phyloP scores from a whole-genome alignment of 1,140 invertebrate species.

The Drosophila ercepeae region DNA sequence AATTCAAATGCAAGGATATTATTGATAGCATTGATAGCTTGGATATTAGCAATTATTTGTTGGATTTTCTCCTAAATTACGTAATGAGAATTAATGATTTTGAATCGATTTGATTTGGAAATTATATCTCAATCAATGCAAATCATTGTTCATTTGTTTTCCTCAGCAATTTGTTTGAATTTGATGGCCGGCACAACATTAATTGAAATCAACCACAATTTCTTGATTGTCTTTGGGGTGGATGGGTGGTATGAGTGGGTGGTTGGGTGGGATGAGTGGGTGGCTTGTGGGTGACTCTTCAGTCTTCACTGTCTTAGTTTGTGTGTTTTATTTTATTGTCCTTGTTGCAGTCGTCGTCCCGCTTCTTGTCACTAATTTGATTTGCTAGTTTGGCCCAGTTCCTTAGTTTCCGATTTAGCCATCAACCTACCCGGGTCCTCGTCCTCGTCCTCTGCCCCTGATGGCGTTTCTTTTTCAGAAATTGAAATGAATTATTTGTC shows the following conservation, averaged over 20 bases:
- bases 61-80: too few species aligned
- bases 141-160: constrained; percentile 30
- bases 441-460: not conserved
- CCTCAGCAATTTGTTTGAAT: constrained; percentile 33
- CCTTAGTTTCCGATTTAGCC: constrained; percentile 12
- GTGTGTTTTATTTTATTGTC: constrained; percentile 9
- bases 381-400: constrained; percentile 38
- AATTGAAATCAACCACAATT: constrained; percentile 40
- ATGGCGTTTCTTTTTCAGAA: not conserved
- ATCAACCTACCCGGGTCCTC: constrained; percentile 5
- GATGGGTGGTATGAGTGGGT: not conserved
- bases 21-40: too few species aligned
- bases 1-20: too few species aligned
- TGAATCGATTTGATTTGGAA: not conserved
- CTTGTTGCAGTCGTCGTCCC: constrained; percentile 26
- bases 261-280: not conserved
- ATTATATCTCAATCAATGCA: constrained; percentile 41
- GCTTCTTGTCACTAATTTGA: constrained; percentile 33
- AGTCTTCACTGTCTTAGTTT: constrained; percentile 9
- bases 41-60: too few species aligned
- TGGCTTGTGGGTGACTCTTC: too few species aligned
- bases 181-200: constrained; percentile 22
- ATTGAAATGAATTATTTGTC: constrained; percentile 46
- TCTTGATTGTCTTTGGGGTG: not conserved
- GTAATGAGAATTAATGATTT: too few species aligned